Evolutionary conservation across 64 coral and sea anemone species (phyloP), one percentile per base, ranked within the genome.

Genomic region (Porites lutea): DNA sequence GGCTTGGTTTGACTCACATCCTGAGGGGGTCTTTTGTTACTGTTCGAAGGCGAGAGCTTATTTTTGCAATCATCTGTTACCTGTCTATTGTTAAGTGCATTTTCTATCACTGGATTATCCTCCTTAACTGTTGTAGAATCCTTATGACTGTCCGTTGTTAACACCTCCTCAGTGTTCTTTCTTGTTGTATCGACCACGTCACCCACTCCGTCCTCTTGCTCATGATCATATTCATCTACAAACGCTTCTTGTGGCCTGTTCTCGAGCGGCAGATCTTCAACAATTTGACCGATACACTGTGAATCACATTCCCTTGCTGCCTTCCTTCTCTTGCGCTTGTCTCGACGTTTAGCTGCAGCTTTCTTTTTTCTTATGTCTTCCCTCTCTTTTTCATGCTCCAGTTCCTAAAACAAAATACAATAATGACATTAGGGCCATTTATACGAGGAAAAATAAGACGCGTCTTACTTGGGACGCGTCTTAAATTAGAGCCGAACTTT

Each of bases 331-430:
- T 92, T 90, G 45, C 94, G 69, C 51, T 99, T 99, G 78, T 99
- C 97, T 92, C 97, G 52, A 48, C 94, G 80, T 43, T 99, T 99
- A 1, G 97, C 97, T 65, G 97, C 97, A 64, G 89, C 94, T 75
- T 99, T 99, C 83, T 99, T 99, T 82, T 99, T 99, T 52, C 92
- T 90, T 71, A 96, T 95, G 21, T 96, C 88, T 89, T 99, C 91
- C 23, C 89, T 93, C 57, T 94, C 94, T 86, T 96, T 99, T 72
- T 99, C 97, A 55, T 93, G 89, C 59, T 99, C 97, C 21, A 99
- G 97, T 83, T 99, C 97, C 94, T 99, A 47, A 49, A 62, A 48
- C 5, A 79, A 47, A 53, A 60, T 48, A 48, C 5, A 11, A 65
- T 4, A 49, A 5, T 13, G n/a, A 37, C 9, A 4, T 57, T 57